Evolutionary conservation across 2,797 vertebrate genomes (phyloP).

Genomic region (Muraenolepis orangiensis): DNA sequence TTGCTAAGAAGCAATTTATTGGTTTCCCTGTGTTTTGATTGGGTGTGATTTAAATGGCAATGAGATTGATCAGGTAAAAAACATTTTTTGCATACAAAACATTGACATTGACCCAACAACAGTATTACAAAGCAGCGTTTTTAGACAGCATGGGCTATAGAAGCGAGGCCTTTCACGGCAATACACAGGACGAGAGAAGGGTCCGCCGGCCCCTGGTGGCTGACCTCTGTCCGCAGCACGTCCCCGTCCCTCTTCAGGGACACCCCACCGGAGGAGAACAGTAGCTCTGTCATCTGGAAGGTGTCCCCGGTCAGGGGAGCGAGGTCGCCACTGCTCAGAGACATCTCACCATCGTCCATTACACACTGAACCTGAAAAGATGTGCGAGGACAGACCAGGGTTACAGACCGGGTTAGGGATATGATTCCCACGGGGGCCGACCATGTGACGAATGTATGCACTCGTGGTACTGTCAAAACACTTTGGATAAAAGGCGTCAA

Average conservation of each 20-base stretch:
- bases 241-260: constrained; percentile 70
- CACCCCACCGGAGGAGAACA: constrained; percentile 76
- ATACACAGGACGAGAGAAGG: constrained; percentile 79
- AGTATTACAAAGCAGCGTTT: no score
- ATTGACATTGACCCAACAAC: neutral
- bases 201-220: constrained; percentile 48
- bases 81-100: neutral
- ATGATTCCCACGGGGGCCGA: neutral
- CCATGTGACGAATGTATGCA: neutral
- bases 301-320: constrained; percentile 60
- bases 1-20: no score
- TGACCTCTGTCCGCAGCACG: constrained; percentile 61
- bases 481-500: neutral
- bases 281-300: constrained; percentile 61
- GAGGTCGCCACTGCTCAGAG: constrained; percentile 54
- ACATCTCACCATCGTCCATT: constrained; percentile 55
- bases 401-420: neutral
- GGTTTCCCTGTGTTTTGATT: no score
- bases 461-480: neutral
- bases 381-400: neutral
- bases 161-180: constrained; percentile 72
- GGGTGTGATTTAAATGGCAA: neutral
- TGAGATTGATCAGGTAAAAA: neutral
- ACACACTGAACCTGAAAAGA: constrained; percentile 71
- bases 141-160: constrained; percentile 41